Evolutionary conservation across 2,888 invertebrate species (phyloP).

Genomic region (Escarpia spicata): DNA sequence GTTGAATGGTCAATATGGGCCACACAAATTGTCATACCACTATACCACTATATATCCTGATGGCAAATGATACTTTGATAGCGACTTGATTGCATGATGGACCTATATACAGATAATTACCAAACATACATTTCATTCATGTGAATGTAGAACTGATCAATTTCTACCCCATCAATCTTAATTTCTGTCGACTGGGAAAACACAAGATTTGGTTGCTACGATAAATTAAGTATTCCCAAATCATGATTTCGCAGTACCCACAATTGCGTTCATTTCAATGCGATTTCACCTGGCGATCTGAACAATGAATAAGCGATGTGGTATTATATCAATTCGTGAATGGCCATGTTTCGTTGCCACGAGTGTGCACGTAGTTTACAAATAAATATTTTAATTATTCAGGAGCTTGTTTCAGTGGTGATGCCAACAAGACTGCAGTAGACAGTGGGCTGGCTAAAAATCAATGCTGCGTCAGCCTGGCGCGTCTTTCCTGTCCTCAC

Average conservation of each 20-base stretch:
- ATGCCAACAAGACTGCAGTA: background rate
- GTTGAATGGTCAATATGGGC: background rate
- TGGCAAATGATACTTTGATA: background rate
- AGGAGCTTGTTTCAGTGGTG: background rate
- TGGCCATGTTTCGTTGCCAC: background rate
- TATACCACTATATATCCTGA: background rate
- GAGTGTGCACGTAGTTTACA: background rate
- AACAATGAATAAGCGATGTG: background rate
- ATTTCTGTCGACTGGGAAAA: background rate
- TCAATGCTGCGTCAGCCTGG: background rate
- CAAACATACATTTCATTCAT: background rate
- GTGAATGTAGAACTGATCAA: background rate
- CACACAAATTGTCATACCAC: background rate
- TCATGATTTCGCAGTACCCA: background rate
- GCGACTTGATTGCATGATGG: background rate
- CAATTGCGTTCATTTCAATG: background rate
- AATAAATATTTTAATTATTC: conserved; percentile 12
- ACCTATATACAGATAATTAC: background rate
- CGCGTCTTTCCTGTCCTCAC: background rate
- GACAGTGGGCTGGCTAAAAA: background rate
- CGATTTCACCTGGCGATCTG: background rate
- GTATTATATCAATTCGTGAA: background rate
- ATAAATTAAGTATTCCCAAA: background rate
- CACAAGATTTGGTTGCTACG: background rate
- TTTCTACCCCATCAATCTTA: background rate